Conservation (phyloP, 2,888 invertebrate genomes). For the Mesorhabditis belari region DNA sequence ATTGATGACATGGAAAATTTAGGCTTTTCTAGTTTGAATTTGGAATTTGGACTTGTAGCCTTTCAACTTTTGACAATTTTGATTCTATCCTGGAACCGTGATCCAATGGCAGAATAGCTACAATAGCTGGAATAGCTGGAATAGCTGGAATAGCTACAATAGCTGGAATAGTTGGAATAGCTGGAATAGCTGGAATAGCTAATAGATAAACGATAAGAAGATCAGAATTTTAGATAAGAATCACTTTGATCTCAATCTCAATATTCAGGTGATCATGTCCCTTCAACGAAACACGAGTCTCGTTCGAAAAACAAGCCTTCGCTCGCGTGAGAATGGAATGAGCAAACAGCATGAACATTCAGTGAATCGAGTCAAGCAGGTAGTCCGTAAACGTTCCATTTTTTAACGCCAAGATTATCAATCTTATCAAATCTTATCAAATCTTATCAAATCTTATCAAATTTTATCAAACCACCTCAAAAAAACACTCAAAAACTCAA, state of each 20-base stretch:
- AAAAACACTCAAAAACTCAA: too few species aligned
- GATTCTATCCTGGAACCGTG: not conserved
- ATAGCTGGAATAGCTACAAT: too few species aligned
- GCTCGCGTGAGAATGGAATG: not conserved
- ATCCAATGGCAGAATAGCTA: conserved; percentile 4
- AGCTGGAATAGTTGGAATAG: too few species aligned
- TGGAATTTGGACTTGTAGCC: not conserved
- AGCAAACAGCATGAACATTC: not conserved
- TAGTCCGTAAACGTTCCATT: not conserved
- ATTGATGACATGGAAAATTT: not conserved
- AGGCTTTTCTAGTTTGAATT: not conserved
- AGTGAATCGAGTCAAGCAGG: not conserved
- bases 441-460: too few species aligned
- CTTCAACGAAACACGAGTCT: not conserved
- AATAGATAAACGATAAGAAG: not conserved
- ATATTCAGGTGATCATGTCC: not conserved
- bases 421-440: too few species aligned
- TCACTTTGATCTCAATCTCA: not conserved
- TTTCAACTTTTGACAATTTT: not conserved
- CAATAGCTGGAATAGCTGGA: too few species aligned
- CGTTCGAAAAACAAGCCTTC: not conserved
- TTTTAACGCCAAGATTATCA: not conserved
- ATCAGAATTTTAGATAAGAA: too few species aligned
- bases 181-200: too few species aligned
- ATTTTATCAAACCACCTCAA: too few species aligned